phyloP scores from a whole-genome alignment of 1,140 invertebrate species.

The Heliconius hewitsoni region DNA sequence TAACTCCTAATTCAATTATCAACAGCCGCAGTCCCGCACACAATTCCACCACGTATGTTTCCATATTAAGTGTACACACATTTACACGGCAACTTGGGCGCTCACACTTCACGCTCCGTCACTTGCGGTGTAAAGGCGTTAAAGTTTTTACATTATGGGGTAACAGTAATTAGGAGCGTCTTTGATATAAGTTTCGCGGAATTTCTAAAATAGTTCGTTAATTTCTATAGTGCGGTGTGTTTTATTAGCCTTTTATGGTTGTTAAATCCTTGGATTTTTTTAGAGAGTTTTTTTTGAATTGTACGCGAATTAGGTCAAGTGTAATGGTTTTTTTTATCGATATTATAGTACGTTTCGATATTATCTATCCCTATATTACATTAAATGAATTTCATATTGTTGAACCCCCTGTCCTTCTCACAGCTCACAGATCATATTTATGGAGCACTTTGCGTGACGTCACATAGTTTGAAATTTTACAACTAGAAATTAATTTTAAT shows the following conservation, averaged over 20 bases:
- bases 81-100: conserved; percentile 69
- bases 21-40: conserved; percentile 9
- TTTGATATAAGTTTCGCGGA: conserved; percentile 42
- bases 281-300: not conserved
- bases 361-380: no score
- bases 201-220: conserved; percentile 36
- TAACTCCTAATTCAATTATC: not conserved
- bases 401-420: no score
- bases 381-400: no score
- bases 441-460: no score
- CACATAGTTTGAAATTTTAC: no score
- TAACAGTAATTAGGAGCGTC: conserved; percentile 57
- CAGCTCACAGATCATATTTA: no score
- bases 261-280: not conserved
- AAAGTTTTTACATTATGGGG: conserved; percentile 70
- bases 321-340: no score
- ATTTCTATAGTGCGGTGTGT: conserved; percentile 19
- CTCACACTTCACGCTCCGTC: conserved; percentile 63
- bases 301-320: not conserved
- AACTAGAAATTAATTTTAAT: no score
- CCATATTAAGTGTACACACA: conserved; percentile 52
- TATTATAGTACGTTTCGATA: no score
- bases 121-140: conserved; percentile 60
- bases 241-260: conserved; percentile 14
- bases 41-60: conserved; percentile 42